Evolutionary conservation across 2,113 vertebrate genomes (phyloP).

Genomic region (Henicopernis longicauda): DNA sequence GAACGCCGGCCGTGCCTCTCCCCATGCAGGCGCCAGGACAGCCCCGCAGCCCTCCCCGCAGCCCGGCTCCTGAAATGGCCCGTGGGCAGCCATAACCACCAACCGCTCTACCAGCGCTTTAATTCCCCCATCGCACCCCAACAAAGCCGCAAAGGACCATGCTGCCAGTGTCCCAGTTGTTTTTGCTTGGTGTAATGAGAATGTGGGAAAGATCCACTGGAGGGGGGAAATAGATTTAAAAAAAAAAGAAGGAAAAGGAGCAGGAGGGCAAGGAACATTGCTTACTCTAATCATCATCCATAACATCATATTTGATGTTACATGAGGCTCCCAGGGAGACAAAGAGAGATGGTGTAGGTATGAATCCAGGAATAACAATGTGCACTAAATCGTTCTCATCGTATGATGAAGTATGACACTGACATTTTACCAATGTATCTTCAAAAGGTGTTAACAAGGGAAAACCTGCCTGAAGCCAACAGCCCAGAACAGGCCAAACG

Average conservation of each 20-base stretch:
- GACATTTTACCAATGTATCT: not conserved
- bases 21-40: rapidly evolving
- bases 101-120: not conserved
- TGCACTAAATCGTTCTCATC: not conserved
- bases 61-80: rapidly evolving
- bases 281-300: not conserved
- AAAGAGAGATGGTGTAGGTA: not conserved
- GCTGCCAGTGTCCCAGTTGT: not conserved
- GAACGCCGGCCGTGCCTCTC: rapidly evolving
- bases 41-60: not conserved
- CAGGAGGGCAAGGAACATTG: not conserved
- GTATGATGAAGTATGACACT: not conserved
- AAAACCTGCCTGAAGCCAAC: not conserved
- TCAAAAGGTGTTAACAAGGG: not conserved
- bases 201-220: not conserved
- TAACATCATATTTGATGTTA: not conserved
- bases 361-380: conserved; percentile 8
- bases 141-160: rapidly evolving
- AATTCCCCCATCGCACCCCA: not conserved
- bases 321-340: not conserved
- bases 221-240: not conserved
- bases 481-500: not conserved
- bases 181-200: not conserved
- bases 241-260: not conserved
- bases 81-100: not conserved